Evolutionary conservation across 2,113 vertebrate genomes (phyloP).

Genomic region (Brachyistius frenatus): DNA sequence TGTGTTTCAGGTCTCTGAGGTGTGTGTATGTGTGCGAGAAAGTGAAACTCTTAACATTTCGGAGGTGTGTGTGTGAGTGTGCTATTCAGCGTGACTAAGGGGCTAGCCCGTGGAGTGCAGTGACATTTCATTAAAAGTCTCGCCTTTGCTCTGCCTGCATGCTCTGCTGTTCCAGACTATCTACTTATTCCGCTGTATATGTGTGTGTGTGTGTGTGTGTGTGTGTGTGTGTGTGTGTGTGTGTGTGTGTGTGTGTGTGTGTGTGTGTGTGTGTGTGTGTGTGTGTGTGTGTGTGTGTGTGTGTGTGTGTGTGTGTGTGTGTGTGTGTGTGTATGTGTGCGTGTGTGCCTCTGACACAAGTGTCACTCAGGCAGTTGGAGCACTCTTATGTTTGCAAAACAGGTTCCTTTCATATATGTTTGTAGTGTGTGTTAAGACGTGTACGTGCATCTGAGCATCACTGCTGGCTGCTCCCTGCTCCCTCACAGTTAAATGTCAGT

Average conservation of each 20-base stretch:
- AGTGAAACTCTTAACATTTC: slow-evolving; percentile 61
- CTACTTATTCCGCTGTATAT: slow-evolving; percentile 52
- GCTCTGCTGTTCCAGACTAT: slow-evolving; percentile 65
- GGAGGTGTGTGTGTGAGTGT: slow-evolving; percentile 54
- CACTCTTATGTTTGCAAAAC: slow-evolving; percentile 36
- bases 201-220: slow-evolving; percentile 21
- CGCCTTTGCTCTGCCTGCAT: slow-evolving; percentile 67
- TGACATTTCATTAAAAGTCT: slow-evolving; percentile 82
- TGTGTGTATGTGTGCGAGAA: slow-evolving; percentile 28
- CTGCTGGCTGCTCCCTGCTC: slow-evolving; percentile 24
- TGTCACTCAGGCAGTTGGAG: slow-evolving; percentile 42
- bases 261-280: neutral
- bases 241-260: slow-evolving; percentile 1
- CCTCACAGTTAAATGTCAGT: slow-evolving; percentile 57
- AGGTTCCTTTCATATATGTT: slow-evolving; percentile 30
- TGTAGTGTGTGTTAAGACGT: slow-evolving; percentile 11
- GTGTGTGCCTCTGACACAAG: slow-evolving; percentile 13
- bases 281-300: slow-evolving; percentile 14
- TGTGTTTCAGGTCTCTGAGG: slow-evolving; percentile 33
- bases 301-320: slow-evolving; percentile 3
- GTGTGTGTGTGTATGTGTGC: neutral
- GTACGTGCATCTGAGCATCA: slow-evolving; percentile 23
- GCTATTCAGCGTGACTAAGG: slow-evolving; percentile 72
- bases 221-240: neutral
- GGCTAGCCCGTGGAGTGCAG: slow-evolving; percentile 68